Conservation (phyloP, 2,113 vertebrate species). For the Cichladusa arquata region DNA sequence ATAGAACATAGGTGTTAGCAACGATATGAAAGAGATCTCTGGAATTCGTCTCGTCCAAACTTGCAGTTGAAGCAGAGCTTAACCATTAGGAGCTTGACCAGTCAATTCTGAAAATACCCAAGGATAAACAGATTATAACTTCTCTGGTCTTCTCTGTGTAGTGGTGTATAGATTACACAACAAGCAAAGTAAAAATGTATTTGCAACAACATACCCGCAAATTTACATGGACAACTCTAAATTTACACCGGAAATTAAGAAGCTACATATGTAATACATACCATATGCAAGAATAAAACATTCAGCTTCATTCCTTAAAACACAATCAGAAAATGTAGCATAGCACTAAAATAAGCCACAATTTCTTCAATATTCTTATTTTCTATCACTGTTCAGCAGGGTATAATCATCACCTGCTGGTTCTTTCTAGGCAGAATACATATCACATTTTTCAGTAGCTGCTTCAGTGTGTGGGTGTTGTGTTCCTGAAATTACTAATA, state of each 20-base stretch:
- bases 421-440: conserved; percentile 27
- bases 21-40: background rate
- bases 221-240: background rate
- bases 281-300: background rate
- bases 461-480: conserved; percentile 2
- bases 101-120: background rate
- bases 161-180: background rate
- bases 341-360: conserved; percentile 9
- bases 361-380: conserved; percentile 19
- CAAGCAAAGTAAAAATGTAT: background rate
- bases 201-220: background rate
- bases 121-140: background rate
- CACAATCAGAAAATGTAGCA: background rate
- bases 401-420: conserved; percentile 59
- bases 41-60: background rate
- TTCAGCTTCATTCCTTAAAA: background rate
- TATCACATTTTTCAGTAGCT: conserved; percentile 46
- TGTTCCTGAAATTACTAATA: conserved; percentile 47
- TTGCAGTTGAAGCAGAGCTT: background rate
- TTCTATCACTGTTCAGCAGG: conserved; percentile 28
- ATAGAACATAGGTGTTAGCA: background rate
- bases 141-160: background rate
- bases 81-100: background rate
- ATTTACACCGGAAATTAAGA: background rate
- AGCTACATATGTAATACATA: background rate